Base-by-base conservation (phyloP, 2,113 vertebrate genomes). In the Sporophila hypoxantha region DNA sequence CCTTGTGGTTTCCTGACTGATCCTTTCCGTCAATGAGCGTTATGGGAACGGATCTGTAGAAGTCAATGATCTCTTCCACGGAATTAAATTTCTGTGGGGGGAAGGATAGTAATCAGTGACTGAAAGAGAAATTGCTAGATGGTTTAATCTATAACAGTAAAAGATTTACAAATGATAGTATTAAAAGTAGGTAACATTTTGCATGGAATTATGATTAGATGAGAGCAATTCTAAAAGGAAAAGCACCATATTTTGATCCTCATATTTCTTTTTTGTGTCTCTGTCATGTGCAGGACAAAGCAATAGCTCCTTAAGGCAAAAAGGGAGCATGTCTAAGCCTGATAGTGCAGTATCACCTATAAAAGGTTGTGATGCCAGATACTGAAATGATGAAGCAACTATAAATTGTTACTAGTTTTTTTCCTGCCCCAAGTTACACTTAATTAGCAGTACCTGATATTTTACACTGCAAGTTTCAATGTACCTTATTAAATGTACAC, bases 1-100 rank as follows among this genome's bases (percentile, higher is more conserved):
- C 95, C 90, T 93, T 96, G 53, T 76, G 95, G 46, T 30, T 88
- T 82, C 88, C 90, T 1, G 93, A 88, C 18, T 90, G 85, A 46
- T 95, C 97, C 90, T 96, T 98, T 73, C 98, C 97, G 0, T 99
- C 98, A 46, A 99, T 89, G 30, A 99, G 96, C 2, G 94, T 83
- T 55, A 99, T 97, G 29, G 99, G 99, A 64, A 97, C 96, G 11
- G 95, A 95, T 91, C 95, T 97, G 95, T 98, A 97, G 95, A 98
- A 98, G 86, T 98, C 97, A 46, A 99, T 96, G 92, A 99, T 99
- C 17, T 98, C 98, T 93, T 97, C 92, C 79, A 99, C 98, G 0
- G 98, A 97, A 82, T 98, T 95, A 90, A 99, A 99, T 96, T 97
- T 97, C 98, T 99, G 67, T 71, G 30, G 75, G 64, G 76, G 65